phyloP scores from a whole-genome alignment of 2,113 vertebrate genomes.

The Brienomyrus brachyistius region DNA sequence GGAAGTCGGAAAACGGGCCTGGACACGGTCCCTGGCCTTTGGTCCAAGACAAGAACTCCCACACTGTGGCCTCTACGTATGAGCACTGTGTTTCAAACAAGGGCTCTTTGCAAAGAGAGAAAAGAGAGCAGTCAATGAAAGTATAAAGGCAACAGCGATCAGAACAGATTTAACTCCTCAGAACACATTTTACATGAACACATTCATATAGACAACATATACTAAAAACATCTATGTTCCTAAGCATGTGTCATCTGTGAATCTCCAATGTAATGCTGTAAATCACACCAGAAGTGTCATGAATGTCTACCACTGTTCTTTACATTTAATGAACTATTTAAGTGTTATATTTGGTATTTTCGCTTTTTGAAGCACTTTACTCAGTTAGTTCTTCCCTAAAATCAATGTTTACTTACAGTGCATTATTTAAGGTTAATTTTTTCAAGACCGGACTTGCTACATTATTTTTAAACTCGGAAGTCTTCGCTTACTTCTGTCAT shows the following conservation, averaged over 20 bases:
- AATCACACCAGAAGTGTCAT: neutral
- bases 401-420: neutral
- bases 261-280: neutral
- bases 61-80: conserved; percentile 70
- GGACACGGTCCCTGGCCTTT: conserved; percentile 34
- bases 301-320: neutral
- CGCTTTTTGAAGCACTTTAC: neutral
- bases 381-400: neutral
- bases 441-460: neutral
- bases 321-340: neutral
- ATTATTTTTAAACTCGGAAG: neutral
- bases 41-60: conserved; percentile 78
- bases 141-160: neutral
- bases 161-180: neutral
- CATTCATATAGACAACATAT: neutral
- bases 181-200: neutral
- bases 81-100: conserved; percentile 86
- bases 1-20: conserved; percentile 68
- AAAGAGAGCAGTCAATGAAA: neutral
- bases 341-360: neutral
- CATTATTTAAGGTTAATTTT: neutral
- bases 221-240: neutral
- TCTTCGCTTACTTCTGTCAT: conserved; percentile 59
- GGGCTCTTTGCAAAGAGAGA: conserved; percentile 57
- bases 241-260: neutral